Evolutionary conservation across 1,140 invertebrate genomes (phyloP).

Genomic region (Lordiphosa clarofinis): DNA sequence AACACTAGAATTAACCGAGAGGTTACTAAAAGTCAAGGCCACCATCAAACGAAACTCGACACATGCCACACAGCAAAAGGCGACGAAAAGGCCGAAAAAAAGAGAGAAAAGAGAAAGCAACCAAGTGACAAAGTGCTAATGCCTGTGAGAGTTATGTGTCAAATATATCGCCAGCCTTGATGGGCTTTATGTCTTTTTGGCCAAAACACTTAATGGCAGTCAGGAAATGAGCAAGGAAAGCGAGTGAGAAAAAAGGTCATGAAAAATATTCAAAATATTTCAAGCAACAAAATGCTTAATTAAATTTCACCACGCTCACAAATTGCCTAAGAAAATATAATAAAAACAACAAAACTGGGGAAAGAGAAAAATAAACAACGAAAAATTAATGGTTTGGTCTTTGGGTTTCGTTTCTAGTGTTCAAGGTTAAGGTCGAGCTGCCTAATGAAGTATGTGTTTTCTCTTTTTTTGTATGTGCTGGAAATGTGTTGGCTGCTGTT

Average conservation of each 20-base stretch:
- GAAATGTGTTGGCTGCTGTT: too few relatives aligned
- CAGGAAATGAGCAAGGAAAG: conserved; percentile 21
- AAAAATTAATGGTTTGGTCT: conserved; percentile 40
- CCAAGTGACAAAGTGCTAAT: conserved; percentile 66
- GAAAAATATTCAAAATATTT: conserved; percentile 39
- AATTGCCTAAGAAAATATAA: conserved; percentile 18
- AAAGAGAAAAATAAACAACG: conserved; percentile 30
- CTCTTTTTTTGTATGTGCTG: too few relatives aligned
- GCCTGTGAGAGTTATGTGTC: conserved; percentile 54
- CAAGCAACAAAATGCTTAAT: conserved; percentile 30
- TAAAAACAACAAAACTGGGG: neutral
- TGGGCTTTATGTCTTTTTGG: conserved; percentile 25
- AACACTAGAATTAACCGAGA: conserved; percentile 72
- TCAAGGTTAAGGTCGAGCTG: too few relatives aligned
- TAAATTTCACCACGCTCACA: conserved; percentile 39
- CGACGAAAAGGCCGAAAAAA: neutral
- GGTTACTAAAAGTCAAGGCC: conserved; percentile 77
- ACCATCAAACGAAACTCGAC: conserved; percentile 45
- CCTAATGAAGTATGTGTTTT: too few relatives aligned
- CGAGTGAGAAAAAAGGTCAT: conserved; percentile 17
- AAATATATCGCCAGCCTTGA: conserved; percentile 32
- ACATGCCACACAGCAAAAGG: conserved; percentile 34
- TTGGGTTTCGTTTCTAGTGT: neutral
- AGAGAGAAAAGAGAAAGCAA: conserved; percentile 26
- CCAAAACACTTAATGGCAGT: conserved; percentile 44